Evolutionary conservation across 2,888 invertebrate genomes (phyloP).

Genomic region (Scaptomyza cyrtandrae): DNA sequence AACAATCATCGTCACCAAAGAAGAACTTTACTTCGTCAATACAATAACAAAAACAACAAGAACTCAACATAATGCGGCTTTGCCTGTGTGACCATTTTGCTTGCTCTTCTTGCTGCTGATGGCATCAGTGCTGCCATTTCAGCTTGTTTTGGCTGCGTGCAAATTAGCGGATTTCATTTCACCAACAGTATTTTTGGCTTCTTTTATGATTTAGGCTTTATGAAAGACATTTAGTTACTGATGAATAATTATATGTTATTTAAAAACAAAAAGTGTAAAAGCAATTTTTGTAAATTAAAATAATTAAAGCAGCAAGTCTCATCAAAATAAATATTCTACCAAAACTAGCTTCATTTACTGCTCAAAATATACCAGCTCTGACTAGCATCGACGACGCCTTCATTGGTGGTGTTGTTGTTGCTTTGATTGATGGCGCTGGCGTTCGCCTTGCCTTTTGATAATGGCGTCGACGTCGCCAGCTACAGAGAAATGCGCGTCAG

Average conservation of each 20-base stretch:
- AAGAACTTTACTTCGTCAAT: conserved; percentile 76
- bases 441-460: conserved; percentile 73
- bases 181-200: not conserved
- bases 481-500: conserved; percentile 71
- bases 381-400: conserved; percentile 26
- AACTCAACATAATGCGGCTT: conserved; percentile 45
- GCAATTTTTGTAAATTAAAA: not conserved
- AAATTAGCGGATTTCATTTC: not conserved
- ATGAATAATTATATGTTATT: not conserved
- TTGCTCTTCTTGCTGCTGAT: conserved; percentile 48
- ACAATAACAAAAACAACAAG: conserved; percentile 62
- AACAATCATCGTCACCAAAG: conserved; percentile 77
- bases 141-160: not conserved
- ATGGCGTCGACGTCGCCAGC: conserved; percentile 58
- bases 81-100: conserved; percentile 50
- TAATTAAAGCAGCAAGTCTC: not conserved
- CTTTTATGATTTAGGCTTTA: not conserved
- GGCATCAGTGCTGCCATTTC: not conserved
- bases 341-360: conserved; percentile 6
- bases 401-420: conserved; percentile 51
- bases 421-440: conserved; percentile 75
- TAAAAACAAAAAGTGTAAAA: not conserved
- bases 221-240: not conserved
- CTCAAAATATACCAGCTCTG: conserved; percentile 11
- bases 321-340: not conserved